These are phyloP conservation scores for Brachynemurus nebulosus DNA, from an alignment of 2,888 invertebrate genomes.

Conservation along the genomic window DNA sequence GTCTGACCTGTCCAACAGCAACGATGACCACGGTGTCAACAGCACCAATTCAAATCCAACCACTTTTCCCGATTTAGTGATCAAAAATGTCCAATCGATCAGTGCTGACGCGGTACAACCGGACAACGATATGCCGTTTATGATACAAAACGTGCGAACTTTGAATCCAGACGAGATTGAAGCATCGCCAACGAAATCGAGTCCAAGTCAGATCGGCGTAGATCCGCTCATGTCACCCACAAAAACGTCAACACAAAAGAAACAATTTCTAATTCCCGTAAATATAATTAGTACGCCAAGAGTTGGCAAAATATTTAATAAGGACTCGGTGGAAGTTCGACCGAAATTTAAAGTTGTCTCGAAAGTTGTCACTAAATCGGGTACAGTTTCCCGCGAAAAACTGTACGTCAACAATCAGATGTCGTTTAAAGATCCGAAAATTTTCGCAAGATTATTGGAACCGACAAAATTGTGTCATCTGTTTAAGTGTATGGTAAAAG, in stretches of 20 bases:
- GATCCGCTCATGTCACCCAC: too few species aligned
- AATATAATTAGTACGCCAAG: not conserved
- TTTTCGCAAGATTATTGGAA: conserved; percentile 28
- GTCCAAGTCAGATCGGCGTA: not conserved
- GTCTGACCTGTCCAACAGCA: not conserved
- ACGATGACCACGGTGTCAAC: not conserved
- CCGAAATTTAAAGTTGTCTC: too few species aligned
- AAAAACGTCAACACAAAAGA: too few species aligned
- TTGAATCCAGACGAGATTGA: not conserved
- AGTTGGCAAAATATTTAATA: not conserved
- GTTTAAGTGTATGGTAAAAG: conserved; percentile 40
- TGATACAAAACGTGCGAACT: not conserved
- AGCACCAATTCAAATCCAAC: not conserved
- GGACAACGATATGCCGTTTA: not conserved
- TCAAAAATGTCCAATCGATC: not conserved
- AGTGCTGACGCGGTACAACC: not conserved
- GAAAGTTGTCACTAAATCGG: not conserved
- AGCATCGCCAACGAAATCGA: not conserved
- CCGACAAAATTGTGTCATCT: conserved; percentile 30
- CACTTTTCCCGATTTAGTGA: not conserved
- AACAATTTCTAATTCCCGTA: too few species aligned
- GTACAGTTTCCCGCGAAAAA: not conserved
- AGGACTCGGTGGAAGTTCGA: too few species aligned
- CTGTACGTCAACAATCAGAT: not conserved
- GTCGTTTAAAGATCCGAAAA: conserved; percentile 15